phyloP scores from a whole-genome alignment of 2,113 vertebrate species.

The Sisor rabdophorus region DNA sequence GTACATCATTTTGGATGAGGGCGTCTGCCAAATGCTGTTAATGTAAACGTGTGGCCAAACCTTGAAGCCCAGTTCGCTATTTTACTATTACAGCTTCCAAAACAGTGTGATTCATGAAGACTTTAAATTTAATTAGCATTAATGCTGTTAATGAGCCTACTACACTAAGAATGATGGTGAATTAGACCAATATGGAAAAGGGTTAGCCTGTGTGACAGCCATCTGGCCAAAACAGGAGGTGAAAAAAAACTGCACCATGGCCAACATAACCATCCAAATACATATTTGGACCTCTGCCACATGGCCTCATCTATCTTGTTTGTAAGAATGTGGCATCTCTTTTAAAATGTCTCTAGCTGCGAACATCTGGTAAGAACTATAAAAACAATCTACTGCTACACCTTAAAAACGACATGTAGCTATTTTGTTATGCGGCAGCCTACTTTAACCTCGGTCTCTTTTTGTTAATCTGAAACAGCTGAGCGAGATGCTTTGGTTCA shows the following conservation, averaged over 20 bases:
- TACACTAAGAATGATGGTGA: conserved; percentile 70
- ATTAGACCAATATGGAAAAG: conserved; percentile 64
- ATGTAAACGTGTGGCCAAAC: not conserved
- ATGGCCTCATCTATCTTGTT: conserved; percentile 43
- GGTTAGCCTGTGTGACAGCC: conserved; percentile 67
- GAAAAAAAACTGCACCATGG: conserved; percentile 40
- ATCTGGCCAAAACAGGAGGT: conserved; percentile 64
- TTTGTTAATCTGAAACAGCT: conserved; percentile 30
- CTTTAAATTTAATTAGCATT: conserved; percentile 65
- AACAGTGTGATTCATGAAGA: conserved; percentile 61
- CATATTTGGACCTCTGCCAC: conserved; percentile 36
- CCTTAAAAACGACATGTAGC: conserved; percentile 18
- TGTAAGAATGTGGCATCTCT: conserved; percentile 32
- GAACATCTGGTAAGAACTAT: conserved; percentile 22
- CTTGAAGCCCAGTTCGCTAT: conserved; percentile 6
- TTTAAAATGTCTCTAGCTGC: conserved; percentile 28
- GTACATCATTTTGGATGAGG: no score
- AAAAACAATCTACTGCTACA: conserved; percentile 14
- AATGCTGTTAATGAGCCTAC: conserved; percentile 72
- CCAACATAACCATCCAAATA: conserved; percentile 35
- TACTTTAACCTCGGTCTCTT: conserved; percentile 9
- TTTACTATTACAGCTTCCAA: conserved; percentile 38
- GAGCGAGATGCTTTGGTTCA: conserved; percentile 30
- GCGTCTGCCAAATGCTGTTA: no score
- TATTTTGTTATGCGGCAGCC: conserved; percentile 15